Conservation (phyloP, 2,113 vertebrate genomes). For the Rhinolophus ferrumequinum region DNA sequence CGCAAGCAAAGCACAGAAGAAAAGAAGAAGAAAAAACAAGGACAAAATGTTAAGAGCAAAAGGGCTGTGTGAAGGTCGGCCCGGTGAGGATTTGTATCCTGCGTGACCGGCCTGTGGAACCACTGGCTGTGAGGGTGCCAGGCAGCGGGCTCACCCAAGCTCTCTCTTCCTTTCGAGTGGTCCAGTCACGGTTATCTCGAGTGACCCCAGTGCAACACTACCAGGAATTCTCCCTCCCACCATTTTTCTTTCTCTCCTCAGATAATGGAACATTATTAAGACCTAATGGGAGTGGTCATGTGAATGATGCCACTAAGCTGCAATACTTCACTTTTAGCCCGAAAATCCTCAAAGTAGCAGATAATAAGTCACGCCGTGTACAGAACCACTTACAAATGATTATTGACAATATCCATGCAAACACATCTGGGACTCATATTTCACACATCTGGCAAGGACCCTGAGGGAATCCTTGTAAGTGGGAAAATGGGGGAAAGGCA, state of each 20-base stretch:
- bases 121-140: rapidly evolving
- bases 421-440: not conserved
- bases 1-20: not conserved
- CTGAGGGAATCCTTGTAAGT: not conserved
- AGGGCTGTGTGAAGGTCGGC: not conserved
- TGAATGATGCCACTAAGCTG: not conserved
- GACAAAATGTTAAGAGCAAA: rapidly evolving
- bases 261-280: not conserved
- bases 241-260: not conserved
- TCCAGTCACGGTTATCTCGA: not conserved
- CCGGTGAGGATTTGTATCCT: rapidly evolving
- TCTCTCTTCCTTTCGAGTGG: not conserved
- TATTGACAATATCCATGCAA: not conserved
- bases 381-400: not conserved
- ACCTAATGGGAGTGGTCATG: not conserved
- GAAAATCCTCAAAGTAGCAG: not conserved
- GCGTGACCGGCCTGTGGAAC: not conserved
- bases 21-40: not conserved
- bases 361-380: not conserved
- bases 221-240: not conserved
- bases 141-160: not conserved
- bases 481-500: not conserved
- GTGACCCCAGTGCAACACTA: not conserved
- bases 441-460: not conserved
- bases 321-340: not conserved